Conservation (phyloP, 1,140 invertebrate genomes). For the Glossosoma conforme region DNA sequence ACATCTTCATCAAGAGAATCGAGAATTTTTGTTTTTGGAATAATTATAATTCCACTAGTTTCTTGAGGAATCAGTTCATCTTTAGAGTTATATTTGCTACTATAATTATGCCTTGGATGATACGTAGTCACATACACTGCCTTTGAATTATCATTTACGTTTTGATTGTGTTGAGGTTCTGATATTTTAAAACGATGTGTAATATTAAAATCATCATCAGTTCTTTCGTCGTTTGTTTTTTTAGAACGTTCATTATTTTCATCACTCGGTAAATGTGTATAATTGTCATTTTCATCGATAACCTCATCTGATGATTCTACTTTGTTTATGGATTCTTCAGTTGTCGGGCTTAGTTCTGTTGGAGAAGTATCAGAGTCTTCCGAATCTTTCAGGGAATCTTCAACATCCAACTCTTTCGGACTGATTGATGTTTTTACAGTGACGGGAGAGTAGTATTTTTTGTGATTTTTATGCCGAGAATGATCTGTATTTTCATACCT, state of each 20-base stretch:
- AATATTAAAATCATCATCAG: too few relatives aligned
- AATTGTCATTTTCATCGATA: too few relatives aligned
- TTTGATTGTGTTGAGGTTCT: too few relatives aligned
- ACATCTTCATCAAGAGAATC: neutral
- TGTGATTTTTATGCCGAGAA: constrained; percentile 39
- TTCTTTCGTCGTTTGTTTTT: too few relatives aligned
- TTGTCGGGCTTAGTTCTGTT: too few relatives aligned
- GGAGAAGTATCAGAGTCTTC: constrained; percentile 13
- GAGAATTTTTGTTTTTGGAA: neutral
- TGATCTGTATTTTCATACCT: constrained; percentile 35
- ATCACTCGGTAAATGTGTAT: too few relatives aligned
- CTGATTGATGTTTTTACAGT: constrained; percentile 40
- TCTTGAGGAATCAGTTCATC: too few relatives aligned
- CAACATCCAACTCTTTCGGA: constrained; percentile 34
- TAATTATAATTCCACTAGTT: neutral
- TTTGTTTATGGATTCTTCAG: too few relatives aligned
- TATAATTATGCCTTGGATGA: constrained; percentile 16
- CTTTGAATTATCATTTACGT: too few relatives aligned
- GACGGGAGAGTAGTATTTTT: constrained; percentile 38
- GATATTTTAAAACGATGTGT: too few relatives aligned
- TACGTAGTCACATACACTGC: constrained; percentile 13
- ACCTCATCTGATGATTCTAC: too few relatives aligned
- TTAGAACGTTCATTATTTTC: too few relatives aligned
- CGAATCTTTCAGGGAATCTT: constrained; percentile 15
- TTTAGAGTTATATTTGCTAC: constrained; percentile 25